Conservation (phyloP, 2,113 vertebrate genomes). For the Mola mola region DNA sequence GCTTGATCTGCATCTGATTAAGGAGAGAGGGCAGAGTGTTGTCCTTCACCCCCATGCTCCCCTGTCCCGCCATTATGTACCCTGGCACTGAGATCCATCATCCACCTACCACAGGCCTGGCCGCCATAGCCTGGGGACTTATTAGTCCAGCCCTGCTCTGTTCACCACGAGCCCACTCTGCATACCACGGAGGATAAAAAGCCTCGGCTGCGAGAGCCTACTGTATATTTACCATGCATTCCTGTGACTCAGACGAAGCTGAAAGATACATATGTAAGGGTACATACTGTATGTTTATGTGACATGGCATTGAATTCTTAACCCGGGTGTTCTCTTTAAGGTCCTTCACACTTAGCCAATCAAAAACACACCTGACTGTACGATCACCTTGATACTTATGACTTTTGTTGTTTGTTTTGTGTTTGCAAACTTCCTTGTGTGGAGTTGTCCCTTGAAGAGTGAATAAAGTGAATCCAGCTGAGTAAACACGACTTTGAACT, state of each 20-base stretch:
- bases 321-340: neutral
- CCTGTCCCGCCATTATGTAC: slow-evolving; percentile 83
- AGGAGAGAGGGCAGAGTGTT: slow-evolving; percentile 85
- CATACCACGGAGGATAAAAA: slow-evolving; percentile 58
- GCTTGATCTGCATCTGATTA: slow-evolving; percentile 98
- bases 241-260: slow-evolving; percentile 19
- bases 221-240: slow-evolving; percentile 56
- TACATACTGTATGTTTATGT: neutral
- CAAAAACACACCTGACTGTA: neutral
- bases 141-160: slow-evolving; percentile 68
- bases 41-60: slow-evolving; percentile 96
- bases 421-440: neutral
- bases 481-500: neutral
- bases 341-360: neutral
- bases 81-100: slow-evolving; percentile 82
- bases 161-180: slow-evolving; percentile 59
- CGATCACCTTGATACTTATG: neutral
- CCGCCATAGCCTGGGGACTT: slow-evolving; percentile 77
- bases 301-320: neutral
- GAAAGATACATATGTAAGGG: neutral
- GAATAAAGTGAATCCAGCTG: neutral
- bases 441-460: neutral
- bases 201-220: slow-evolving; percentile 5
- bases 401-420: neutral
- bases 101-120: slow-evolving; percentile 74